These are phyloP conservation scores for Eublepharis macularius DNA, from an alignment of 2,113 vertebrate genomes.

Conservation along the genomic window DNA sequence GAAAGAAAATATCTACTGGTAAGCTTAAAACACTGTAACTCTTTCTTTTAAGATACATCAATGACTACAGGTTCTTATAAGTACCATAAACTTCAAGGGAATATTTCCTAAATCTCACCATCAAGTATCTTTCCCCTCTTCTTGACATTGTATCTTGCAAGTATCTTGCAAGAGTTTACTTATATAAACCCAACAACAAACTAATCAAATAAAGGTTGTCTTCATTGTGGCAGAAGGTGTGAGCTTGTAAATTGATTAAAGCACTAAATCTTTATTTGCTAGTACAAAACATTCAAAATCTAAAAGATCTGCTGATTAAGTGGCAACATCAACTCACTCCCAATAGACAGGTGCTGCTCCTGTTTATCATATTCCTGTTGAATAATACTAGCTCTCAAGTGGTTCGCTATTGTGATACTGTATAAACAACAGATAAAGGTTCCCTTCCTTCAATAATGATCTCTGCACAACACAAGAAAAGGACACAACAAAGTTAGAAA, in stretches of 20 bases:
- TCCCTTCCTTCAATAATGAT: too few species aligned
- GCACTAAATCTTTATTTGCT: neutral
- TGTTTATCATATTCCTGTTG: too few species aligned
- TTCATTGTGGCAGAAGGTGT: neutral
- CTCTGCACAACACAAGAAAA: too few species aligned
- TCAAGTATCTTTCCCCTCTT: neutral
- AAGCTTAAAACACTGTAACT: neutral
- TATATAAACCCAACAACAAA: too few species aligned
- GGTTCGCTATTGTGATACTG: too few species aligned
- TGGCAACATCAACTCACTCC: neutral
- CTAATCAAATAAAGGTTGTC: too few species aligned
- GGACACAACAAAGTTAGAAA: too few species aligned
- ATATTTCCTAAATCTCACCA: neutral
- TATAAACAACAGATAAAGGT: too few species aligned
- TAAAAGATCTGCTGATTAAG: neutral
- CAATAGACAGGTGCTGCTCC: too few species aligned
- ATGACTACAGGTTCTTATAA: neutral
- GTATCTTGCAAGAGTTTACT: too few species aligned
- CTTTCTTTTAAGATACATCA: neutral
- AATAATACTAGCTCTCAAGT: too few species aligned
- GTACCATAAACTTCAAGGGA: neutral
- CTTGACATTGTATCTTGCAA: too few species aligned
- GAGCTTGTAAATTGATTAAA: neutral
- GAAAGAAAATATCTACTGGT: neutral
- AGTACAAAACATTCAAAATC: neutral